Percentiles rank a stretch among this genome's conserved stretches.
Evolutionary conservation across 2,113 vertebrate species (phyloP).

Genomic region (Chionis minor): DNA sequence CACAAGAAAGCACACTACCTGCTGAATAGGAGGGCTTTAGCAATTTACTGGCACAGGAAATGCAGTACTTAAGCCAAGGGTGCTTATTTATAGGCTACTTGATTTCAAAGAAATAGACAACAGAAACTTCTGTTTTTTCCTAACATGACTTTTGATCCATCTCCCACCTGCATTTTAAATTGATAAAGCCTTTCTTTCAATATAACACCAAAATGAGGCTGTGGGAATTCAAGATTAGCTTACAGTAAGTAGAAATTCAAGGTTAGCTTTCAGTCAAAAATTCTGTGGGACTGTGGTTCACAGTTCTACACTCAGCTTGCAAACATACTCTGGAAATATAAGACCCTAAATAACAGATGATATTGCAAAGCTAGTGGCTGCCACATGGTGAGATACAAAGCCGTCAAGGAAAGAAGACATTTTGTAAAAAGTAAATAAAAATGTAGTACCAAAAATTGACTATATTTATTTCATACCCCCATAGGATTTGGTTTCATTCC

Average conservation of each 20-base stretch:
- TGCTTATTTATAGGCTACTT: background rate
- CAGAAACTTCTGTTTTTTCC: background rate
- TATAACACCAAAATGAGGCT: background rate
- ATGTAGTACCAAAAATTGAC: constrained; percentile 25
- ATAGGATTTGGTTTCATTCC: constrained; percentile 37
- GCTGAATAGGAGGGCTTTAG: background rate
- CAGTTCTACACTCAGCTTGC: constrained; percentile 46
- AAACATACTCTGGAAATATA: constrained; percentile 53
- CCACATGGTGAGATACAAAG: constrained; percentile 54
- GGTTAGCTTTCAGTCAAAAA: constrained; percentile 16
- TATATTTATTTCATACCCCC: constrained; percentile 47
- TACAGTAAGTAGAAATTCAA: background rate
- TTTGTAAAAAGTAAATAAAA: constrained; percentile 52
- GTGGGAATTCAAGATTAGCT: background rate
- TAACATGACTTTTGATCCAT: background rate
- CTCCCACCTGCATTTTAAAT: background rate
- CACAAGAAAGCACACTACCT: background rate
- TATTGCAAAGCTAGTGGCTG: constrained; percentile 40
- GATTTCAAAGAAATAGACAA: background rate
- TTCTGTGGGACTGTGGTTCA: constrained; percentile 23
- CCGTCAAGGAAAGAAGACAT: constrained; percentile 21
- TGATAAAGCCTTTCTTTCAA: background rate
- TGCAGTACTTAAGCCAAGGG: background rate
- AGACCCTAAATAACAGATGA: constrained; percentile 63
- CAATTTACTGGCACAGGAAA: background rate